Percentiles rank a stretch among this genome's conserved stretches.
These are phyloP conservation scores for Echeneis naucrates DNA, from an alignment of 2,797 vertebrate genomes.

Conservation along the genomic window DNA sequence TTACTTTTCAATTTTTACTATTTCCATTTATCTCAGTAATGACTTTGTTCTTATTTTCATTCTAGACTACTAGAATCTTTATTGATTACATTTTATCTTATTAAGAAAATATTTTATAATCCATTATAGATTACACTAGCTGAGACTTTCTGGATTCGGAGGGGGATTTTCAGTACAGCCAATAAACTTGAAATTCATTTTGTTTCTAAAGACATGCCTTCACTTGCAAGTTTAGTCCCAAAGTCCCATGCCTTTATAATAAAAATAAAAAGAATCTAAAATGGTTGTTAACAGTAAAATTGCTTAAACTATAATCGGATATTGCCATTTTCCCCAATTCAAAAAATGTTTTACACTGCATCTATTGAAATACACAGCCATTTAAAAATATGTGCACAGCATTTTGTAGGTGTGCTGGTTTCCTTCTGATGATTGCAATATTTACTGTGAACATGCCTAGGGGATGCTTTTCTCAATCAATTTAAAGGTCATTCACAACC, in stretches of 20 bases:
- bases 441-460: too few relatives aligned
- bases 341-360: accelerated
- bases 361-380: neutral
- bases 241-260: neutral
- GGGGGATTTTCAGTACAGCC: neutral
- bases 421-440: neutral
- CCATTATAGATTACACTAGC: neutral
- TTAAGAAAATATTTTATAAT: neutral
- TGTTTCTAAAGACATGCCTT: neutral
- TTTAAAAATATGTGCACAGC: neutral
- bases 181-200: neutral
- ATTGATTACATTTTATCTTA: neutral
- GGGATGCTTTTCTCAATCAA: neutral
- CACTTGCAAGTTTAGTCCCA: neutral
- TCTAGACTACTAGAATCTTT: neutral
- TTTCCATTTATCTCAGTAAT: too few relatives aligned
- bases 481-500: neutral
- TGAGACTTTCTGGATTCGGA: neutral
- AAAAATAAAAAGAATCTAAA: neutral
- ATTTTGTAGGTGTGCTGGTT: neutral
- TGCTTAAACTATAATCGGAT: neutral
- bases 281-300: neutral
- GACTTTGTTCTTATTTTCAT: neutral
- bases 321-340: too few relatives aligned
- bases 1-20: too few relatives aligned